Percentiles rank a stretch among this genome's conserved stretches.
Evolutionary conservation across 2,888 invertebrate genomes (phyloP).

Genomic region (Zygogramma bicolorata): DNA sequence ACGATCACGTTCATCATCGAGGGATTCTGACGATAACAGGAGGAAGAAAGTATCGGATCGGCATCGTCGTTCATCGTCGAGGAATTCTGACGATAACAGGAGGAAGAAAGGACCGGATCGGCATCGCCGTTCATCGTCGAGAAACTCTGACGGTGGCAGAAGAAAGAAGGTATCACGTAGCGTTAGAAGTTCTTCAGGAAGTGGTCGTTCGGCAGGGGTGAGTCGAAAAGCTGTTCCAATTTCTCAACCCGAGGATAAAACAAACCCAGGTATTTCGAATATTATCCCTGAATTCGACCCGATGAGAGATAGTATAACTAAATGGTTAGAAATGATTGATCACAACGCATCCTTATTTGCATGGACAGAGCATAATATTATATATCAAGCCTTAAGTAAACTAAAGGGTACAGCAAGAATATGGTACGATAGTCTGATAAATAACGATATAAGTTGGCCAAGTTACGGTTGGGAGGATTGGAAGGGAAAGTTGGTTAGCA

Average conservation of each 20-base stretch:
- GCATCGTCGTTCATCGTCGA: neutral
- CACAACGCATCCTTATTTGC: constrained; percentile 22
- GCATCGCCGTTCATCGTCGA: neutral
- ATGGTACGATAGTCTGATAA: constrained; percentile 41
- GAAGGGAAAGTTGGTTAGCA: constrained; percentile 29
- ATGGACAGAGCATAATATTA: constrained; percentile 20
- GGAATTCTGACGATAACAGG: neutral
- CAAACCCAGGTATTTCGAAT: constrained; percentile 8
- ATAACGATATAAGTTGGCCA: neutral
- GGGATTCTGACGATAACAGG: neutral
- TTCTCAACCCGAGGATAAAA: constrained; percentile 10
- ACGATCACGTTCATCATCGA: neutral
- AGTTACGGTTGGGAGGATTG: constrained; percentile 23
- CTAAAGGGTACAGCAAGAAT: constrained; percentile 28
- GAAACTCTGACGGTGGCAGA: neutral
- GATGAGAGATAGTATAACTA: neutral
- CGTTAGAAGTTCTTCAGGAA: neutral
- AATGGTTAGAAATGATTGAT: constrained; percentile 40
- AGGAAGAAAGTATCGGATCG: neutral
- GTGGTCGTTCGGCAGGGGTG: constrained; percentile 6
- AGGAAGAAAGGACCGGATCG: neutral
- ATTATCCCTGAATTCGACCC: constrained; percentile 37
- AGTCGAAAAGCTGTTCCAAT: neutral
- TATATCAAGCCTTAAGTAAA: constrained; percentile 39
- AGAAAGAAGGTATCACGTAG: neutral